Evolutionary conservation across 2,113 vertebrate species (phyloP).

Genomic region (Proterorhinus semilunaris): DNA sequence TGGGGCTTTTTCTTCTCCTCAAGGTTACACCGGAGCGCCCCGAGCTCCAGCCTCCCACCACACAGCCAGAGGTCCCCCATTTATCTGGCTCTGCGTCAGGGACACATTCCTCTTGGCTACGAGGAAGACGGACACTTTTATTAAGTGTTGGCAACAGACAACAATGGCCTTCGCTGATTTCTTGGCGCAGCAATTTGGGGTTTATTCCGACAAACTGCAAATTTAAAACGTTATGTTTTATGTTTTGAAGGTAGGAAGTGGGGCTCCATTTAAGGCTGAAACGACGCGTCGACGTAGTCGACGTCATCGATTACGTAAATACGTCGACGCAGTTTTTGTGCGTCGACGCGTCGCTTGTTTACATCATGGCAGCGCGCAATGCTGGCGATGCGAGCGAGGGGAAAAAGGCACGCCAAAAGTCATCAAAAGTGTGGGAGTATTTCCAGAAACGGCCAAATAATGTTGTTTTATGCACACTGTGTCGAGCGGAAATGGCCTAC

Average conservation of each 20-base stretch:
- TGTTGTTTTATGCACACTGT: too few species aligned
- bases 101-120: slow-evolving; percentile 81
- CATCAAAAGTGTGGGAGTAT: too few species aligned
- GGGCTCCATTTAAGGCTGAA: too few species aligned
- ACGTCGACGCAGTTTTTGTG: too few species aligned
- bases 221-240: slow-evolving; percentile 43
- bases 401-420: too few species aligned
- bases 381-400: too few species aligned
- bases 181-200: slow-evolving; percentile 31
- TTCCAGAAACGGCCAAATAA: too few species aligned
- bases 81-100: slow-evolving; percentile 84
- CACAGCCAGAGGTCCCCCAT: slow-evolving; percentile 78
- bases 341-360: too few species aligned
- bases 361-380: too few species aligned
- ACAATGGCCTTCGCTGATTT: slow-evolving; percentile 77
- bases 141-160: slow-evolving; percentile 83
- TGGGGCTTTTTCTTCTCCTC: slow-evolving; percentile 60
- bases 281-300: too few species aligned
- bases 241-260: not conserved
- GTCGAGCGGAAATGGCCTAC: too few species aligned
- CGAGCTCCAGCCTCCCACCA: slow-evolving; percentile 62
- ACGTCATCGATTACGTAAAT: too few species aligned
- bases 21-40: slow-evolving; percentile 72
- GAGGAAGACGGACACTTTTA: slow-evolving; percentile 83
- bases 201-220: slow-evolving; percentile 63